phyloP scores from a whole-genome alignment of 2,113 vertebrate genomes.

The Canis aureus region DNA sequence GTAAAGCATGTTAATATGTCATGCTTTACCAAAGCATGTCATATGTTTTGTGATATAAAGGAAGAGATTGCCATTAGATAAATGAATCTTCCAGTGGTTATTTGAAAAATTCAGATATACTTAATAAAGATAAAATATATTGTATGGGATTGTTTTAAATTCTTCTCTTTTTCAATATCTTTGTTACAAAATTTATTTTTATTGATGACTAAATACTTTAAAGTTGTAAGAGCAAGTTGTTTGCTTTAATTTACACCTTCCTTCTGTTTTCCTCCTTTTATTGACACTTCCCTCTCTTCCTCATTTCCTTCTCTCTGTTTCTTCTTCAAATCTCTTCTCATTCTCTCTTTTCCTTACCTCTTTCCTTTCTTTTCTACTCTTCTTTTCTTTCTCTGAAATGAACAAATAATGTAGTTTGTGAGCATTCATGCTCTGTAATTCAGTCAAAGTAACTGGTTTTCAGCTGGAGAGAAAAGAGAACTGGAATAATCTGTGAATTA shows the following conservation, averaged over 20 bases:
- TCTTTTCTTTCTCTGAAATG: background rate
- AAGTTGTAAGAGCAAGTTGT: background rate
- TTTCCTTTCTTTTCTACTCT: background rate
- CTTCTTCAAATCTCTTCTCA: background rate
- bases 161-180: background rate
- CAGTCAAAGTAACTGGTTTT: background rate
- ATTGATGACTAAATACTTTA: background rate
- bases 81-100: background rate
- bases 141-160: background rate
- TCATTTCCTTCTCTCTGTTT: fast-evolving
- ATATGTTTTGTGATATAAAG: background rate
- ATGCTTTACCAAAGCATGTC: background rate
- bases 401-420: background rate
- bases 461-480: background rate
- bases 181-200: background rate
- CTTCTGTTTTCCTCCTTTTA: too few species aligned
- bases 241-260: background rate
- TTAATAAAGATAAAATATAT: background rate
- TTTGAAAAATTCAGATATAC: background rate
- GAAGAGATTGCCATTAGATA: background rate
- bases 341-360: fast-evolving
- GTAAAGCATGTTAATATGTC: too few species aligned
- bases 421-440: background rate
- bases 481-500: background rate
- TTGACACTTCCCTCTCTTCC: background rate